Evolutionary conservation across 2,888 invertebrate species (phyloP).

Genomic region (Aspidiotus destructor): DNA sequence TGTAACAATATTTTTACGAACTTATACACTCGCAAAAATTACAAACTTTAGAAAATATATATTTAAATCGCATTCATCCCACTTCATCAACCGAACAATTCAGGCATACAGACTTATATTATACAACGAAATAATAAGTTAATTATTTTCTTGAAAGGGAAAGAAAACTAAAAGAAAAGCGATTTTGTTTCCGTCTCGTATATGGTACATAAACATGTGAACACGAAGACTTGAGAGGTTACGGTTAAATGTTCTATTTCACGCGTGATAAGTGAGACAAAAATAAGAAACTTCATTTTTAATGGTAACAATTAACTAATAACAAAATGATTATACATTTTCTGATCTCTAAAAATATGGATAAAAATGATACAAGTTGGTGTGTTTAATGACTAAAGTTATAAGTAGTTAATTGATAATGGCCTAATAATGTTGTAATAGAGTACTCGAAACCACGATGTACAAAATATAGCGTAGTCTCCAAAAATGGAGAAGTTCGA

Average conservation of each 20-base stretch:
- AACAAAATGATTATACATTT: background rate
- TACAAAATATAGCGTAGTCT: background rate
- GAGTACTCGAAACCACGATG: background rate
- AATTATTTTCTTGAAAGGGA: too few species aligned
- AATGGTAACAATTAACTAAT: background rate
- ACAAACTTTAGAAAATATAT: slow-evolving; percentile 12
- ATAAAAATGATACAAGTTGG: background rate
- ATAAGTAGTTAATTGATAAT: background rate
- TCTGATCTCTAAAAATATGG: background rate
- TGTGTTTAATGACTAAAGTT: too few species aligned
- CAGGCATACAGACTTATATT: slow-evolving; percentile 7
- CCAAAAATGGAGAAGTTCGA: background rate
- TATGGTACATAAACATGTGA: too few species aligned
- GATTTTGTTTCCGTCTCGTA: too few species aligned
- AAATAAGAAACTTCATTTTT: background rate
- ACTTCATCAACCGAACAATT: background rate
- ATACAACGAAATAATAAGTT: background rate
- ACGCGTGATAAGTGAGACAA: too few species aligned
- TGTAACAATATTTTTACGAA: slow-evolving; percentile 10
- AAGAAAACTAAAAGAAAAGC: too few species aligned
- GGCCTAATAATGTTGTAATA: background rate
- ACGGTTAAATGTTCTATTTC: too few species aligned
- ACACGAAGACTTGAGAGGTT: too few species aligned
- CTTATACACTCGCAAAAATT: slow-evolving; percentile 12
- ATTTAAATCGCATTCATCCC: slow-evolving; percentile 4